Evolutionary conservation across 2,888 invertebrate species (phyloP), one percentile per base, ranked within the genome.

Genomic region (Andrena dorsata): DNA sequence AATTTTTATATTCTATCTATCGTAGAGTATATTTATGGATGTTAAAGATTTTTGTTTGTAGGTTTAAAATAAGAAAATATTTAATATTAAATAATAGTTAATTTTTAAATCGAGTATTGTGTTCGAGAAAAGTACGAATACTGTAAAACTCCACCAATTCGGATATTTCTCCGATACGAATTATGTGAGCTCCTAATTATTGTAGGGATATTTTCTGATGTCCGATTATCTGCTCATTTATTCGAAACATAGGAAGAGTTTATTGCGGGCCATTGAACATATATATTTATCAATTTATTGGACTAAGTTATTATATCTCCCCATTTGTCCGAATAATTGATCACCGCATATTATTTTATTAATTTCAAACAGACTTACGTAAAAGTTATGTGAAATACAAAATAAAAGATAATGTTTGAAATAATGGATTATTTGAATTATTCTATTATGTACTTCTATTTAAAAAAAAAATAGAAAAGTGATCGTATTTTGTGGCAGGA

Each of bases 1-100:
- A 41, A 41, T 16, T 41, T 41, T 41, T 41, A 16, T 41, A 41
- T 41, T 41, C 16, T 41, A 41, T 41, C 41, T 41, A 16, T 41
- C 41, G 13, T 16, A 41, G 41, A 41, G 41, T 41, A 16, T 41
- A 16, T 41, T 41, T 41, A 41, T 16, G 16, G 16, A 41, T 41
- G 41, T 41, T 41, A 41, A 41, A 41, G 41, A 0, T 41, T 41
- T 41, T 41, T 41, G 41, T 41, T 41, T 41, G 41, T 41, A 41
- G 41, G n/a, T 65, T 30, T 23, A 20, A 51, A 30, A 13, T 51
- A 20, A 13, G n/a, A 8, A 58, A 58, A 47, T 68, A 58, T 30
- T 47, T 13, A 47, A 1, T 47, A 58, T 47, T 73, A 68, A 28
- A 53, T 58, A 35, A 3, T 64, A 16, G 20, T 56, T 64, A 26